Evolutionary conservation across 2,888 invertebrate species (phyloP).

Genomic region (Diaprepes abbreviatus): DNA sequence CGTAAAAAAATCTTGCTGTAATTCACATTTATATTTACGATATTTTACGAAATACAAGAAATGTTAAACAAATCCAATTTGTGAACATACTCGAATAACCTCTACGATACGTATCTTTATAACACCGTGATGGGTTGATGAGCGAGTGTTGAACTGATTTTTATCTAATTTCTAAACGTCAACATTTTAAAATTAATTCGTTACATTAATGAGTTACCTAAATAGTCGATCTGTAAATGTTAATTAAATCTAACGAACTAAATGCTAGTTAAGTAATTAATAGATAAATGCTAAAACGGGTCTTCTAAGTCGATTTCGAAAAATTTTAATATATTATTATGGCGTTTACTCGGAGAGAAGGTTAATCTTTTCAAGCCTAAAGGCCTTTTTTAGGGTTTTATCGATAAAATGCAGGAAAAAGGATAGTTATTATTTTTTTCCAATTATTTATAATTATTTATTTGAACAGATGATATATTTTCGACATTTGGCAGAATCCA

Average conservation of each 20-base stretch:
- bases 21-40: too few species aligned
- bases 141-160: slow-evolving; percentile 17
- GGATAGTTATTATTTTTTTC: too few species aligned
- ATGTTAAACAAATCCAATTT: too few species aligned
- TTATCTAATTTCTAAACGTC: slow-evolving; percentile 27
- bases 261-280: slow-evolving; percentile 13
- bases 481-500: too few species aligned
- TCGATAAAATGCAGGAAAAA: too few species aligned
- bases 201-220: slow-evolving; percentile 19
- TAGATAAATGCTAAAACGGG: slow-evolving; percentile 8
- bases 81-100: background rate
- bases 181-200: slow-evolving; percentile 22
- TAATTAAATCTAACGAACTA: slow-evolving; percentile 21
- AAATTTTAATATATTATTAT: background rate
- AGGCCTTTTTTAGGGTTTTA: too few species aligned
- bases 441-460: too few species aligned
- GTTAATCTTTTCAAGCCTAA: too few species aligned
- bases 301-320: background rate
- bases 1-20: too few species aligned
- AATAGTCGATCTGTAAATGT: slow-evolving; percentile 21
- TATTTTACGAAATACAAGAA: too few species aligned
- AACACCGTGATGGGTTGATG: slow-evolving; percentile 17
- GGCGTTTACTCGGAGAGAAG: too few species aligned
- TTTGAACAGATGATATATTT: too few species aligned
- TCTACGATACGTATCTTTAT: background rate